These are phyloP conservation scores for Stictocephala bisonia DNA, from an alignment of 2,888 invertebrate species.

Conservation along the genomic window DNA sequence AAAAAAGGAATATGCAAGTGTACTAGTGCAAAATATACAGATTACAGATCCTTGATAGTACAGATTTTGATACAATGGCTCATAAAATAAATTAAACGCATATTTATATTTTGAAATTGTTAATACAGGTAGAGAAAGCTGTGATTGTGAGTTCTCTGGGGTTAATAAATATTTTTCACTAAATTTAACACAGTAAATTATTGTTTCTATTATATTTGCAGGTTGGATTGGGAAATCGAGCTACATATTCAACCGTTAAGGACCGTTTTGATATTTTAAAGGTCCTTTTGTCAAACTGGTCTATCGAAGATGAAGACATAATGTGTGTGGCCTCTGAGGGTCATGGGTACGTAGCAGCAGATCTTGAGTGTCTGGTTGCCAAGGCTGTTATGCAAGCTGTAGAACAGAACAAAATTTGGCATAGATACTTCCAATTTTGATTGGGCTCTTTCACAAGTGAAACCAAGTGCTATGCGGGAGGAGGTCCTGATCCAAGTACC, in stretches of 20 bases:
- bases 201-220: too few species aligned
- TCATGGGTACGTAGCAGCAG: conserved; percentile 93
- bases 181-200: too few species aligned
- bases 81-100: too few species aligned
- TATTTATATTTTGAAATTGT: too few species aligned
- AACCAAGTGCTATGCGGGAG: conserved; percentile 93
- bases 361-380: conserved; percentile 81
- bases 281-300: conserved; percentile 68
- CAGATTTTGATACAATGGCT: too few species aligned
- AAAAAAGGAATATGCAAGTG: too few species aligned
- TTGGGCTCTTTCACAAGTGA: conserved; percentile 74
- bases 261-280: conserved; percentile 76
- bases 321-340: conserved; percentile 75
- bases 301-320: conserved; percentile 67
- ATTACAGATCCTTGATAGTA: too few species aligned
- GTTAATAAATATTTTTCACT: too few species aligned
- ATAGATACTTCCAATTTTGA: conserved; percentile 69
- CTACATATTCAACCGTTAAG: conserved; percentile 75
- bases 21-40: too few species aligned
- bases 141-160: too few species aligned
- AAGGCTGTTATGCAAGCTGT: conserved; percentile 71
- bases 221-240: conserved; percentile 85
- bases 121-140: too few species aligned
- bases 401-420: conserved; percentile 53
- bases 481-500: conserved; percentile 90